These are phyloP conservation scores for Pluvianellus socialis DNA, from an alignment of 2,113 vertebrate genomes.

Conservation along the genomic window DNA sequence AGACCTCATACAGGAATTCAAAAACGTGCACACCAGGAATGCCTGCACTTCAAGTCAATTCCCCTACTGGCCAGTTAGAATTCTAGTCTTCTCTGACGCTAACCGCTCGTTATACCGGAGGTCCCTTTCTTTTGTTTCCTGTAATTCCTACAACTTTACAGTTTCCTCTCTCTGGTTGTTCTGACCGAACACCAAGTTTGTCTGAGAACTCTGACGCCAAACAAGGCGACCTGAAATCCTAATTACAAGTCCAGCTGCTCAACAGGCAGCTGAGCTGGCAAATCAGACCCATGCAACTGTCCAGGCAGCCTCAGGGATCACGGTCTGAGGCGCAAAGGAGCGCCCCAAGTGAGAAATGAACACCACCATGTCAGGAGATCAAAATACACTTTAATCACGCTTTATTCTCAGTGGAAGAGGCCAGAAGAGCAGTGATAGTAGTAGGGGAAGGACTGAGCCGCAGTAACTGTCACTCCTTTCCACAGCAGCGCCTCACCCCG, in stretches of 20 bases:
- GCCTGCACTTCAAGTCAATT: neutral
- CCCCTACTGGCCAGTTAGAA: neutral
- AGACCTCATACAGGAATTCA: neutral
- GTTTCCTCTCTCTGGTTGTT: neutral
- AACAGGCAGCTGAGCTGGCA: neutral
- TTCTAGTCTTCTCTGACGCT: neutral
- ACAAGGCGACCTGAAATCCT: neutral
- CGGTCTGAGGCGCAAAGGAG: neutral
- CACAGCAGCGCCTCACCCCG: neutral
- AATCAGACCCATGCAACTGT: neutral
- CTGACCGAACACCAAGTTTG: neutral
- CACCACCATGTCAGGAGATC: accelerated
- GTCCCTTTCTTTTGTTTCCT: neutral
- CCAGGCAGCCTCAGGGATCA: accelerated
- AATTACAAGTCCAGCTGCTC: neutral
- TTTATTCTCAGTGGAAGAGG: neutral
- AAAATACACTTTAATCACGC: accelerated
- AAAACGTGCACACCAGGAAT: neutral
- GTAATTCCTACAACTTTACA: neutral
- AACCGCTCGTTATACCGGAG: neutral
- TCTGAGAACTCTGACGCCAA: neutral
- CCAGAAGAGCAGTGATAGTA: neutral
- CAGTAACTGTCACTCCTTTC: accelerated
- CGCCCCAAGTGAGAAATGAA: too few relatives aligned
- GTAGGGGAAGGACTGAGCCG: accelerated